phyloP scores from a whole-genome alignment of 2,888 invertebrate genomes.

The Drosophila neotestacea region DNA sequence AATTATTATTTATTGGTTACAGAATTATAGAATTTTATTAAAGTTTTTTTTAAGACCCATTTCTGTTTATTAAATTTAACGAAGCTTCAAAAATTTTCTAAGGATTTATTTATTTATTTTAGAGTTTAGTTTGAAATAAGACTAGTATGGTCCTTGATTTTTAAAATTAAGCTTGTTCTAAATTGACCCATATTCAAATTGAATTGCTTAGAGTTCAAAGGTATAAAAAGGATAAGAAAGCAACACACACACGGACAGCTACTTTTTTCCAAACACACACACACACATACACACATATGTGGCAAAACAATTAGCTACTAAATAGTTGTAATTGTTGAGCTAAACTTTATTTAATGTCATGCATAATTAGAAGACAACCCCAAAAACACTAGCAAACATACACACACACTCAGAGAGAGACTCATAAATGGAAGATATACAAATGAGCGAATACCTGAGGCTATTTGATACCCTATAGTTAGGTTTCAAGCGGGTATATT shows the following conservation, averaged over 20 bases:
- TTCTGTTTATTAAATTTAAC: too few species aligned
- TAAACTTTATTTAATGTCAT: conserved; percentile 77
- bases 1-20: too few species aligned
- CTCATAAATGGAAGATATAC: conserved; percentile 2
- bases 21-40: too few species aligned
- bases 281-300: conserved; percentile 15
- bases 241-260: neutral
- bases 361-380: conserved; percentile 65
- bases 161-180: neutral
- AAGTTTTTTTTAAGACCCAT: too few species aligned
- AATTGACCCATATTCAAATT: conserved; percentile 1
- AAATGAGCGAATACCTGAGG: conserved; percentile 45
- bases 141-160: neutral
- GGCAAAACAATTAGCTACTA: conserved; percentile 69
- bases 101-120: too few species aligned
- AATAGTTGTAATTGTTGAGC: conserved; percentile 79
- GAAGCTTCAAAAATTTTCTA: too few species aligned
- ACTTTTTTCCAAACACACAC: neutral
- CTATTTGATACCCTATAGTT: conserved; percentile 34
- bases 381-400: conserved; percentile 14
- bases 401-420: conserved; percentile 11
- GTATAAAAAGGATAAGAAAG: conserved; percentile 1
- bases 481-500: neutral
- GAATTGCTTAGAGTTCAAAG: neutral
- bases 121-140: neutral